Base-by-base conservation (phyloP, 1,140 invertebrate species). In the Orius laevigatus region DNA sequence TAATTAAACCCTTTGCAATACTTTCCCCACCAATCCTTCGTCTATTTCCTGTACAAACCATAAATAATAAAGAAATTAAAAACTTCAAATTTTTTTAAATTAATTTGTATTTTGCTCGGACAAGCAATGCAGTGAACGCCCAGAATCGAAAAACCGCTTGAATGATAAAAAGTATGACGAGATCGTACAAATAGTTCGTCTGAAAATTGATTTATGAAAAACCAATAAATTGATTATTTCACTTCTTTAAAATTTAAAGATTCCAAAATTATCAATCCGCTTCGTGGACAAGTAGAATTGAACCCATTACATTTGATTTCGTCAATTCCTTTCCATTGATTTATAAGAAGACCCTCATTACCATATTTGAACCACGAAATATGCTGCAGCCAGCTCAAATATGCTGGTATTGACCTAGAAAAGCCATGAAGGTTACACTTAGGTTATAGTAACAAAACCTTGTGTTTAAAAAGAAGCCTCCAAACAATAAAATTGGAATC, bases 301-400 rank as follows among this genome's bases (percentile, higher is more conserved):
- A 70, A 71, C 31, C 71, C 64, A 36, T 79, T 79, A 61, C 84
- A 84, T 8, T 70, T 70, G 55, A 86, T 86, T 44, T 65, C 59
- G 9, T 79, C 73, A 15, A 91, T 69, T 11, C 77, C 74, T 0
- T 71, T 62, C 92, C 92, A 97, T 61, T 97, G 90, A 66, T 93
- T 95, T 41, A 96, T 81, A 12, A 86, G 68, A 1, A 96, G 65
- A 0, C 88, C 84, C 67, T 95, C 91, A 65, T 90, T 92, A 36
- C 83, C 86, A 62, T 93, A 96, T 41, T 81, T 76, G 66, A 97
- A 95, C 89, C 93, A 97, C 0, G 90, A 95, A n/a, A 96, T 63
- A 64, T 91, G 89, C 11, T 87, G 85, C 46, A 96, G 66, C 87
- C 91, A 95, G 46, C 78, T 70, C 46, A 96, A 81, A 59, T 92